Conservation (phyloP, 2,113 vertebrate species). For the Castor canadensis region DNA sequence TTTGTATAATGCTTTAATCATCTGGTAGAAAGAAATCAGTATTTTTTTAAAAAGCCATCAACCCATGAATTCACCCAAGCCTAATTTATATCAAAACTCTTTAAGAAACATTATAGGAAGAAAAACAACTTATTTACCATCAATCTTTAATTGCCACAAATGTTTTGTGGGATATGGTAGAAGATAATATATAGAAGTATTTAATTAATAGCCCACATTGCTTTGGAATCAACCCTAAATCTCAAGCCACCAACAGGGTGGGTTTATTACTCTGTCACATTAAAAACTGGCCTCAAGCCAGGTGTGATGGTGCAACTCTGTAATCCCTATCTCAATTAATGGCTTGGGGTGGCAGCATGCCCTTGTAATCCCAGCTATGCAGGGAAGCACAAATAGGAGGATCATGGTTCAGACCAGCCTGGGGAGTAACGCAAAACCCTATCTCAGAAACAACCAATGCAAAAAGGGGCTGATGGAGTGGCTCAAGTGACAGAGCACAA, state of each 20-base stretch:
- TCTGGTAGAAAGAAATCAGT: slow-evolving; percentile 20
- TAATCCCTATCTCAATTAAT: no score
- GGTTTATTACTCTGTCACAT: not conserved
- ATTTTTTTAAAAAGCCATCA: not conserved
- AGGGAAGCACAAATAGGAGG: no score
- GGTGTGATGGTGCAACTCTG: no score
- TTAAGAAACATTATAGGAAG: slow-evolving; percentile 18
- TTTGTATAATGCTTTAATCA: slow-evolving; percentile 37
- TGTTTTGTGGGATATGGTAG: not conserved
- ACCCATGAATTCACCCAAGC: slow-evolving; percentile 24
- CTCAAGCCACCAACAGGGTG: slow-evolving; percentile 26
- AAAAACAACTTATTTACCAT: slow-evolving; percentile 32
- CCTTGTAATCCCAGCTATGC: no score
- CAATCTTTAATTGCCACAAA: slow-evolving; percentile 29
- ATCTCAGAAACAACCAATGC: no score
- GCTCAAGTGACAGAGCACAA: no score
- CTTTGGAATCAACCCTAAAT: slow-evolving; percentile 50
- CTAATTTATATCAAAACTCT: slow-evolving; percentile 50
- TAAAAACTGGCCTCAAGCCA: slow-evolving; percentile 28
- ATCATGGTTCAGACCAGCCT: no score
- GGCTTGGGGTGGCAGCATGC: no score
- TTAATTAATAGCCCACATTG: slow-evolving; percentile 33
- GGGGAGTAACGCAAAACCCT: no score
- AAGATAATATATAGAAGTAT: slow-evolving; percentile 28
- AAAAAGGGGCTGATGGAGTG: no score